A percentile compares a stretch with the other conserved stretches of the same genome.
These are phyloP conservation scores for Ammodytes marinus DNA, from an alignment of 2,113 vertebrate species.

Conservation along the genomic window DNA sequence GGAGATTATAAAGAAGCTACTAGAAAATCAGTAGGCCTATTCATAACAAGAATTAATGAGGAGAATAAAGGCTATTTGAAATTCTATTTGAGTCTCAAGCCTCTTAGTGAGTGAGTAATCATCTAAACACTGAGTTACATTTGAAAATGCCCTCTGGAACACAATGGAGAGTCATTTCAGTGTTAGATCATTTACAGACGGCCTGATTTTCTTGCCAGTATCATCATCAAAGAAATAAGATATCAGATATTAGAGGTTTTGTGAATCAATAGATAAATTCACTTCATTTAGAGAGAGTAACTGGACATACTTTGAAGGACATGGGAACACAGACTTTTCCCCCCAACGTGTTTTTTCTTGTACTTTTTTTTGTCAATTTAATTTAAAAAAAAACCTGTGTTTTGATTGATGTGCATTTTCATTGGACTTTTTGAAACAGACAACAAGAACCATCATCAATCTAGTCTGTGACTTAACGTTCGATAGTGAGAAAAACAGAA, in stretches of 20 bases:
- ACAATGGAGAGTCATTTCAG: not conserved
- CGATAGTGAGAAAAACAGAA: not conserved
- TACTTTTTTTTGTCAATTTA: too few relatives aligned
- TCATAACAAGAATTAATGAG: not conserved
- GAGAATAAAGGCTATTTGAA: not conserved
- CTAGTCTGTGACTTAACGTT: not conserved
- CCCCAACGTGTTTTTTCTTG: too few relatives aligned
- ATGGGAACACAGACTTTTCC: not conserved
- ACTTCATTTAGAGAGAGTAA: not conserved
- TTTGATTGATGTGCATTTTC: too few relatives aligned
- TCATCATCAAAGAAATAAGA: not conserved
- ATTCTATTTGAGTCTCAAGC: conserved; percentile 53
- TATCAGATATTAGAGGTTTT: not conserved
- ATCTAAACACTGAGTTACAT: not conserved
- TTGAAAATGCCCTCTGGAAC: not conserved
- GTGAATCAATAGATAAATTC: not conserved
- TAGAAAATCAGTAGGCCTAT: too few relatives aligned
- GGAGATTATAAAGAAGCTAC: not conserved
- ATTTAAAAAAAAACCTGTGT: too few relatives aligned
- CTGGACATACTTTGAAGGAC: not conserved
- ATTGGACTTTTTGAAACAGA: too few relatives aligned
- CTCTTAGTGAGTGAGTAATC: conserved; percentile 44
- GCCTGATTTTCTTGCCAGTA: not conserved
- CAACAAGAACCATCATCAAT: too few relatives aligned
- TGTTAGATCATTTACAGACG: not conserved